phyloP scores from a whole-genome alignment of 2,888 invertebrate species.

The Apamea sordens region DNA sequence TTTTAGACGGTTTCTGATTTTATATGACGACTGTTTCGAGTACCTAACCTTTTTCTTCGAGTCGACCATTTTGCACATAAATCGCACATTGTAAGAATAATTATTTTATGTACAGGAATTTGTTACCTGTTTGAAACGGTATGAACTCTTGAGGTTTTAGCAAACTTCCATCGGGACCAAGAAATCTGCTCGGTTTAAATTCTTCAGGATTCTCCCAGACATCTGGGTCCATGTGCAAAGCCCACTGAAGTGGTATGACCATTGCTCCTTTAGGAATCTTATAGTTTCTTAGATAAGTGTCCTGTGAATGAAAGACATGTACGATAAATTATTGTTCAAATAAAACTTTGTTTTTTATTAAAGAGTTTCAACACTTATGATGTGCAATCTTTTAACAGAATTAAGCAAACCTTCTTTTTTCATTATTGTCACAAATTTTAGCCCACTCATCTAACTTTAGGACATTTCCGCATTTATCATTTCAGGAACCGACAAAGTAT shows the following conservation, averaged over 20 bases:
- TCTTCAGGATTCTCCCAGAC: conserved; percentile 92
- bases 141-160: conserved; percentile 93
- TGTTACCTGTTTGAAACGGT: conserved; percentile 95
- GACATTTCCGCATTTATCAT: background rate
- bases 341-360: background rate
- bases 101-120: background rate
- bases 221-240: conserved; percentile 93
- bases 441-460: too few relatives aligned
- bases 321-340: background rate
- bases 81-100: background rate
- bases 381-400: background rate
- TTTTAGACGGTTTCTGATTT: background rate
- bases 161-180: conserved; percentile 91
- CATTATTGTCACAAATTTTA: background rate
- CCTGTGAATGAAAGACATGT: conserved; percentile 76
- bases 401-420: background rate
- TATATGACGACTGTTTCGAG: background rate
- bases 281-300: conserved; percentile 91
- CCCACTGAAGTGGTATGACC: conserved; percentile 96
- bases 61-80: background rate
- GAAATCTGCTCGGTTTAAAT: conserved; percentile 93
- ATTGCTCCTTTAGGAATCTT: conserved; percentile 92
- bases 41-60: background rate
- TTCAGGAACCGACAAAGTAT: background rate
- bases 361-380: background rate